Base-by-base conservation (phyloP, 2,888 invertebrate genomes). In the Fabriciana adippe region DNA sequence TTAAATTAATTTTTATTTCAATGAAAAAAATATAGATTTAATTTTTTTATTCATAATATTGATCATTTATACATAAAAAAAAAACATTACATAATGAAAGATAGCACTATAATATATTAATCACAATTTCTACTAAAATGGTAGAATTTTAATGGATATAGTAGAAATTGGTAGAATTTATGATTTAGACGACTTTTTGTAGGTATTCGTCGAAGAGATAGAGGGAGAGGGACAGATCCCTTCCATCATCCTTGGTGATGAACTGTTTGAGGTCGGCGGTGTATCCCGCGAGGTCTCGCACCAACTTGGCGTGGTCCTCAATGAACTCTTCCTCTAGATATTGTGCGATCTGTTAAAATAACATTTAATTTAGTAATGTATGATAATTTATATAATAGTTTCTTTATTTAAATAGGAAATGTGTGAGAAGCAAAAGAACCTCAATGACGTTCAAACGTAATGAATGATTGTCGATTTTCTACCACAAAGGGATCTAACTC, bases 311-410 rank as follows among this genome's bases (percentile, higher is more conserved):
- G 63, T 97, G 96, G 69, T 94, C 87, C 78, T 94, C 94, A 66
- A 96, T 92, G 88, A 96, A 97, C 75, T 96, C 94, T 75, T 97
- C 96, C 76, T 97, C 97, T 2, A 97, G 82, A 80, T 94, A 97
- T 74, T 96, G 95, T 16, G 95, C 94, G 72, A 96, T 90, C 92
- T 95, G 82, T 62, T 26, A 35, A 47, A 11, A 61, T 63, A 4
- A 45, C n/a, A 65, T 35, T 35, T 66, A 62, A 69, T 41, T 26
- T 26, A 26, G 26, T 26, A 26, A 26, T 18, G 2, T 18, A 18
- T 18, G 16, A 31, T 21, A 31, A 14, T 41, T 45, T 45, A 18
- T 48, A 15, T 48, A 13, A 6, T n/a, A 48, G 14, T 15, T 2
- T 15, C 48, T 48, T 4, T 48, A 13, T 48, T 18, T 18, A 18